Evolutionary conservation across 1,140 invertebrate genomes (phyloP).

Genomic region (Drosophila nigromelanica): DNA sequence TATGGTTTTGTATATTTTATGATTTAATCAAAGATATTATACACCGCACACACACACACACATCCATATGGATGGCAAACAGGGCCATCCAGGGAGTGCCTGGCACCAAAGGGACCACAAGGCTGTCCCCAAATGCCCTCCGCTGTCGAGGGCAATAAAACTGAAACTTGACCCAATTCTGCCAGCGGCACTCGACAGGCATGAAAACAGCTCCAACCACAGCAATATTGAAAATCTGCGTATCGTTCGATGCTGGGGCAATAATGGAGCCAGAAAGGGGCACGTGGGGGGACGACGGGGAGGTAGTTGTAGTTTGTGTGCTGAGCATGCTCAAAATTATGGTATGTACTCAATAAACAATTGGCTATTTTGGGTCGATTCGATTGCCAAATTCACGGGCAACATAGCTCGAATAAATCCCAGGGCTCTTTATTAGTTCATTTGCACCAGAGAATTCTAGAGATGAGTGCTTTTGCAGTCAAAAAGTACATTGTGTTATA

Average conservation of each 20-base stretch:
- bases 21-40: constrained; percentile 82
- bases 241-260: constrained; percentile 33
- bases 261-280: neutral
- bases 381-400: constrained; percentile 14
- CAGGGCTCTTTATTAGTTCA: constrained; percentile 35
- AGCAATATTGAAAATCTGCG: constrained; percentile 41
- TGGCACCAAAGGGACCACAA: constrained; percentile 26
- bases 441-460: neutral
- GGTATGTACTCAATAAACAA: constrained; percentile 53
- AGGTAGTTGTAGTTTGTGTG: neutral
- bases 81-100: constrained; percentile 27
- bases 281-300: neutral
- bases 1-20: constrained; percentile 75
- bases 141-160: constrained; percentile 64
- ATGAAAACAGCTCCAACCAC: constrained; percentile 30
- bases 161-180: constrained; percentile 79
- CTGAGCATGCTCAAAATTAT: constrained; percentile 12
- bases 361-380: constrained; percentile 31
- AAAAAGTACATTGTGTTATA: no score
- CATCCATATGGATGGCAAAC: constrained; percentile 5
- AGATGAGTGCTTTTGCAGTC: no score
- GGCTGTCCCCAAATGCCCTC: constrained; percentile 4
- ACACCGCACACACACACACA: constrained; percentile 57
- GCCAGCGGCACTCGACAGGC: constrained; percentile 48
- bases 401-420: constrained; percentile 27